Base-by-base conservation (phyloP, 2,888 invertebrate genomes). In the Agelastica alni region DNA sequence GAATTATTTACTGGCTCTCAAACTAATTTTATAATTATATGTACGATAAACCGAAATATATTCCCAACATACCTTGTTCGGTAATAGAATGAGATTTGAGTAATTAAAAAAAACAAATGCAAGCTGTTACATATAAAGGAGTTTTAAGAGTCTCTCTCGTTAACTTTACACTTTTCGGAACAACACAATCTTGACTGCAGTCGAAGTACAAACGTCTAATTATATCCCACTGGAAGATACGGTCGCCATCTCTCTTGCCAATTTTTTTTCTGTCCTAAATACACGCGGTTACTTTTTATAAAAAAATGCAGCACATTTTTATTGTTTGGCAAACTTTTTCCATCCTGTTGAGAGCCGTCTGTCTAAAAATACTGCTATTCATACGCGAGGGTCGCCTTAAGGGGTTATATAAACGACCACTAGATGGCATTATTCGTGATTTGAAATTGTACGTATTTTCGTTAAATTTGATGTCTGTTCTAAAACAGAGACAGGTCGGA, bases 151-250 rank as follows among this genome's bases (percentile, higher is more conserved):
- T 39, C 37, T n/a, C n/a, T n/a, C n/a, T 39, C 37, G 37, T 20
- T 39, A 39, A 20, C 3, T 10, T 39, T 39, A 39, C 20, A 39
- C 37, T 39, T 18, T n/a, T 20, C 4, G 20, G 12, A 39, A 10
- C 18, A 22, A 18, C 20, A n/a, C 12, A 39, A 20, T 18, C 37
- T 39, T 12, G 37, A 2, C 13, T 39, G 20, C 37, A 5, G 17
- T 39, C 37, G 37, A 12, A 20, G 20, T 39, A 39, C 37, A 39
- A 18, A 22, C 37, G 20, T 39, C 37, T 39, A 39, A 39, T 39
- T 39, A 39, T 39, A 39, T 20, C 37, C 20, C 37, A 10, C 37
- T 39, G 37, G 37, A 39, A 39, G 20, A 20, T 39, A 18, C 37
- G 6, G 16, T 16, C 16, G 17, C n/a, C 10, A 17, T 4, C 20